These are phyloP conservation scores for Archips xylosteana DNA, from an alignment of 2,888 invertebrate species.

Conservation along the genomic window DNA sequence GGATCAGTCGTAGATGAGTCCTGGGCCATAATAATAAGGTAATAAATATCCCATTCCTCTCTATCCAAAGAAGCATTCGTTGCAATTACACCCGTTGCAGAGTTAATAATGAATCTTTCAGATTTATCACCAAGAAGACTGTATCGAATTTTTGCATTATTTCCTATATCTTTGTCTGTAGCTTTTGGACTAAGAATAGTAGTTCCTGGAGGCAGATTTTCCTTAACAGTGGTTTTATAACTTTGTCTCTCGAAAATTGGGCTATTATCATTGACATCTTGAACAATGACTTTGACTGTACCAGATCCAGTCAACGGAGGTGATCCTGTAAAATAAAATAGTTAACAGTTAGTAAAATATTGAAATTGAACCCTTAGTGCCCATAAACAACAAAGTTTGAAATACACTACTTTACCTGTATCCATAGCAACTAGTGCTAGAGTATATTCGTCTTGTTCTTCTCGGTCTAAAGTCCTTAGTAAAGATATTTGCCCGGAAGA, in stretches of 20 bases:
- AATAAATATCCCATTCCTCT: constrained; percentile 91
- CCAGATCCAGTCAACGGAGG: constrained; percentile 97
- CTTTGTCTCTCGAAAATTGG: constrained; percentile 94
- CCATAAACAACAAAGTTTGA: background rate
- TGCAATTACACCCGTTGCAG: constrained; percentile 91
- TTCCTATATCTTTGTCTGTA: constrained; percentile 92
- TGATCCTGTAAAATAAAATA: constrained; percentile 88
- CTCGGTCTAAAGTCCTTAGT: constrained; percentile 93
- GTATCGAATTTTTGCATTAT: constrained; percentile 95
- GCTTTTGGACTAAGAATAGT: constrained; percentile 92
- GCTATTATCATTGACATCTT: constrained; percentile 97
- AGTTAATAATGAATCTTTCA: constrained; percentile 92
- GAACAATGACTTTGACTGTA: constrained; percentile 94
- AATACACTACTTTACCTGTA: constrained; percentile 89
- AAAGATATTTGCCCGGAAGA: constrained; percentile 96
- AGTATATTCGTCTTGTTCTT: constrained; percentile 93
- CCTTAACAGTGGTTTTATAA: constrained; percentile 91
- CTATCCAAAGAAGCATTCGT: constrained; percentile 91
- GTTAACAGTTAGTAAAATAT: background rate
- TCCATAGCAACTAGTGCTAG: constrained; percentile 97
- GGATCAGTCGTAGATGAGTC: constrained; percentile 95
- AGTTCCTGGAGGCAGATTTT: constrained; percentile 93
- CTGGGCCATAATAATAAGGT: constrained; percentile 93
- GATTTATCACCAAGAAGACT: constrained; percentile 93
- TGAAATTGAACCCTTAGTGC: background rate